phyloP scores from a whole-genome alignment of 2,888 invertebrate genomes.

The Salticus scenicus region DNA sequence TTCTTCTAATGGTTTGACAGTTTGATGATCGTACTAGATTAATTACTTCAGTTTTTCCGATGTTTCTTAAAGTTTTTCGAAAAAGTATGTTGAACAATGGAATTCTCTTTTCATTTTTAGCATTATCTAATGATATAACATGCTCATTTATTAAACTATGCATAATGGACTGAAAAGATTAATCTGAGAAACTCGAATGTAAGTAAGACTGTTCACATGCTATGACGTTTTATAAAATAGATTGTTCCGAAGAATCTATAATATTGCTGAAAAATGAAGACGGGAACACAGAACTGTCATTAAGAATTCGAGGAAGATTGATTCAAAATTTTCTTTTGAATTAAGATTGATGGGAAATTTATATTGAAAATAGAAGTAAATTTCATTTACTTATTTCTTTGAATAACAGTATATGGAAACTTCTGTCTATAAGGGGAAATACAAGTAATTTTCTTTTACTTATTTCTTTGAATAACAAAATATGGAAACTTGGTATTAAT shows the following conservation, averaged over 20 bases:
- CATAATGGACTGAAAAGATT: constrained; percentile 24
- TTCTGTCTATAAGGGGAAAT: too few relatives aligned
- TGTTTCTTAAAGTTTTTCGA: constrained; percentile 18
- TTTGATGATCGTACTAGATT: constrained; percentile 38
- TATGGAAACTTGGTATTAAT: too few relatives aligned
- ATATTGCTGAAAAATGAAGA: not conserved
- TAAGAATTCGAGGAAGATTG: constrained; percentile 4
- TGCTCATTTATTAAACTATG: constrained; percentile 18
- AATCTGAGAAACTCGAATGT: not conserved
- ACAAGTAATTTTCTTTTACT: too few relatives aligned
- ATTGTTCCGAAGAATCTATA: constrained; percentile 2
- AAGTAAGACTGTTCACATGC: constrained; percentile 6
- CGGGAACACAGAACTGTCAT: not conserved
- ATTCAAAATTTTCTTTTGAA: not conserved
- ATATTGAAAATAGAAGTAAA: not conserved
- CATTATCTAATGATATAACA: constrained; percentile 33
- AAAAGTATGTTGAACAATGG: constrained; percentile 2
- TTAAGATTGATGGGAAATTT: not conserved
- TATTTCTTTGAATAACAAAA: too few relatives aligned
- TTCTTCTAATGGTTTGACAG: constrained; percentile 25
- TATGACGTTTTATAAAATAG: constrained; percentile 10
- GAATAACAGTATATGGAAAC: too few relatives aligned
- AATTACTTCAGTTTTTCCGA: constrained; percentile 33
- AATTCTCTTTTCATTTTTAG: not conserved
- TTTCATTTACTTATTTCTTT: too few relatives aligned